phyloP scores from a whole-genome alignment of 2,113 vertebrate genomes.

The Gallinago jamesoni region DNA sequence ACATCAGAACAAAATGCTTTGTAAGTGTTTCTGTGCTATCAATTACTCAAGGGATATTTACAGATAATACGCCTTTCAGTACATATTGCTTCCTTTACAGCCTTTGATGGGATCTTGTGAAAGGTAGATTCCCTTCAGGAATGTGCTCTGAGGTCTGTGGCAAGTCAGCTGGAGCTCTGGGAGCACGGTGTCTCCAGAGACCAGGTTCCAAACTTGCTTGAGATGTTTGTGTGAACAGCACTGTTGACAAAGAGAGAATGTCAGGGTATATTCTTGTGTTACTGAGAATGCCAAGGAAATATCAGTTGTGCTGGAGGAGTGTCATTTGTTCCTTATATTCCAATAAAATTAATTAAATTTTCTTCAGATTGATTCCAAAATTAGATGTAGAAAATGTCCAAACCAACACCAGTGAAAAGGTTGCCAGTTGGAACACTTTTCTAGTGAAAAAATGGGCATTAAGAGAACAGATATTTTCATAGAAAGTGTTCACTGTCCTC shows the following conservation, averaged over 20 bases:
- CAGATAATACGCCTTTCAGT: background rate
- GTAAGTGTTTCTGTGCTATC: background rate
- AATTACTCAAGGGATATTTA: background rate
- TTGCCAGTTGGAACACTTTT: background rate
- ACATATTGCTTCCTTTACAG: background rate
- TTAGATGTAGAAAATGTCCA: background rate
- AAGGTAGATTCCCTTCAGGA: background rate
- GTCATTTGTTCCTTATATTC: background rate
- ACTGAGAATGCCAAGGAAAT: background rate
- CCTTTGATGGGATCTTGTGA: slow-evolving; percentile 6
- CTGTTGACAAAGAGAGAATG: background rate
- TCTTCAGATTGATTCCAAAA: background rate
- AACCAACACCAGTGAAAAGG: background rate
- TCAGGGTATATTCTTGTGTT: background rate
- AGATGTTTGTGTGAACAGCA: background rate
- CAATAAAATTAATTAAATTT: background rate
- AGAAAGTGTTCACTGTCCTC: background rate
- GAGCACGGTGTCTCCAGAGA: background rate
- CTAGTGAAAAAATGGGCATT: background rate
- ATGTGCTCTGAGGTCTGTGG: background rate
- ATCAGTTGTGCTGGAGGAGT: background rate
- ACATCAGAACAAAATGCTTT: background rate
- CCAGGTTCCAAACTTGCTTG: background rate
- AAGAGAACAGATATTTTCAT: background rate
- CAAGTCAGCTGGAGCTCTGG: background rate